Evolutionary conservation across 2,888 invertebrate species (phyloP), one percentile per base, ranked within the genome.

Genomic region (Xestia xanthographa): DNA sequence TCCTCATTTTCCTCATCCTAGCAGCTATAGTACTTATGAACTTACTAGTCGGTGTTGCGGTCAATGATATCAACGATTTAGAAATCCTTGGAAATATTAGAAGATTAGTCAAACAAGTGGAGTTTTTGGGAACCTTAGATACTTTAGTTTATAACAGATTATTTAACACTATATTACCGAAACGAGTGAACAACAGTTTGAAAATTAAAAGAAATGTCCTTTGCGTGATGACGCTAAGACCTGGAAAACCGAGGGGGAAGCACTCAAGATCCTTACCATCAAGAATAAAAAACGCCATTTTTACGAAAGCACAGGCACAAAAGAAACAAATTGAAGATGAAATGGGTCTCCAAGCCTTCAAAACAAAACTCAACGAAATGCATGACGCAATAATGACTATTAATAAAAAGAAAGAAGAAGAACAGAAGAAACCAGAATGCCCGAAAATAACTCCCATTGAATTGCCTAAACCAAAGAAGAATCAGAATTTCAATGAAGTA

Each of bases 1-100:
- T 97, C 85, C 90, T 97, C 0, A 84, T 96, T 8, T 97, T 97
- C 81, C 89, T 97, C 0, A 92, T 97, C 45, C 87, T 97, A 77
- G 97, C 97, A 56, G 96, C 97, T 11, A 97, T 97, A 66, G 97
- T 97, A 0, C 91, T 97, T 22, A 97, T 97, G 97, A 97, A 97
- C 87, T 91, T 97, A 63, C 93, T 97, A 87, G 96, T 97, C 0
- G 97, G 97, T 90, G 95, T 97, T 22, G 97, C 97, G 22, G 97
- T 97, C 1, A 97, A 97, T 78, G 97, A 97, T 82, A 97, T 97
- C 3, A 97, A 96, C 71, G 96, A 96, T 82, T 92, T 97, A 77
- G 97, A 97, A 92, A 90, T 97, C 1, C 92, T 97, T 62, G 97
- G 97, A 0, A 97, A 97, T 78, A 97, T 97, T 29, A 94, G 96